Evolutionary conservation across 1,140 invertebrate genomes (phyloP).

Genomic region (Probaryconus sp.): DNA sequence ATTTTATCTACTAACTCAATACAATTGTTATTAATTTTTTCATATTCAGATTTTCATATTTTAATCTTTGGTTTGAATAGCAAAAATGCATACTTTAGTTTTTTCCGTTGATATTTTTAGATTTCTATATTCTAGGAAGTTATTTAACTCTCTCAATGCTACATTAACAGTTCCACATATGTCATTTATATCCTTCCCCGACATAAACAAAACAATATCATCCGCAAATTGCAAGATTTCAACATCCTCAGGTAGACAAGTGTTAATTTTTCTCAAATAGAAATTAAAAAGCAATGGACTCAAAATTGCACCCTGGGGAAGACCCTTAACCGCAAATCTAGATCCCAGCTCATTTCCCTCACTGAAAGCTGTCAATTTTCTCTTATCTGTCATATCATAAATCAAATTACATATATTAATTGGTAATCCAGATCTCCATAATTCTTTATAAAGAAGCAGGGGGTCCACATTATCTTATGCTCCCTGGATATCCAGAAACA

Average conservation of each 20-base stretch:
- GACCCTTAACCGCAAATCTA: conserved; percentile 3
- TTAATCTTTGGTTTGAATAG: conserved; percentile 12
- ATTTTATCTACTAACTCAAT: not conserved
- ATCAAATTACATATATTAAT: conserved; percentile 11
- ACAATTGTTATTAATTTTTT: not conserved
- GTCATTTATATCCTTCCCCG: not conserved
- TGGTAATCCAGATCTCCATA: conserved; percentile 8
- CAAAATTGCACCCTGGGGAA: conserved; percentile 38
- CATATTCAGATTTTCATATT: not conserved
- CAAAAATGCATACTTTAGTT: not conserved
- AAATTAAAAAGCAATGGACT: conserved; percentile 43
- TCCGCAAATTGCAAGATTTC: conserved; percentile 43
- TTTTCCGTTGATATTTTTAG: conserved; percentile 5
- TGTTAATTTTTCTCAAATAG: conserved; percentile 9
- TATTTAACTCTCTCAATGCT: not conserved
- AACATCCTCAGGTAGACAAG: not conserved
- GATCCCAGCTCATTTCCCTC: not conserved
- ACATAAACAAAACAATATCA: conserved; percentile 29
- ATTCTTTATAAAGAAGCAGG: not conserved
- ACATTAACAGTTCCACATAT: too few species aligned
- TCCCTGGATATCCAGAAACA: conserved; percentile 32
- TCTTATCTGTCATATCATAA: conserved; percentile 1
- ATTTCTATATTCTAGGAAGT: not conserved
- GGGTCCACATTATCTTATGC: conserved; percentile 31
- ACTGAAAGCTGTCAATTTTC: conserved; percentile 7